phyloP scores from a whole-genome alignment of 2,113 vertebrate species.

The Ia io region DNA sequence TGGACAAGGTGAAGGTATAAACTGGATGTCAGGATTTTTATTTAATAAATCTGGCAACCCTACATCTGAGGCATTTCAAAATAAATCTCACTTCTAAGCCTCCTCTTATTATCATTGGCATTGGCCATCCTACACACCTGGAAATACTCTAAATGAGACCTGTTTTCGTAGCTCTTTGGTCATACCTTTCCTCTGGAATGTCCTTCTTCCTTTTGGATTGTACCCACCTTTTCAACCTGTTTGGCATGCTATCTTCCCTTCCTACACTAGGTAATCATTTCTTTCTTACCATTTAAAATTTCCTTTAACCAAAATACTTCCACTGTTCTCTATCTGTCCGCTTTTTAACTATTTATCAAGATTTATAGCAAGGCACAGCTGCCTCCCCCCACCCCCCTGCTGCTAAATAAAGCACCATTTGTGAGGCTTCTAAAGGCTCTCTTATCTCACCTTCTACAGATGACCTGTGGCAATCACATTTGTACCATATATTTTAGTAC shows the following conservation, averaged over 20 bases:
- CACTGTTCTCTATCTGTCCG: not conserved
- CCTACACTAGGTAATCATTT: not conserved
- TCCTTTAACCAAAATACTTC: not conserved
- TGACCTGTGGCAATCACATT: not conserved
- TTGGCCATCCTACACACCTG: not conserved
- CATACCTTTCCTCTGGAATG: not conserved
- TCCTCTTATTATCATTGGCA: not conserved
- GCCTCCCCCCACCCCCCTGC: too few relatives aligned
- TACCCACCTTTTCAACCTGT: not conserved
- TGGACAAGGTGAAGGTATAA: not conserved
- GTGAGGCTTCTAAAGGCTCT: not conserved
- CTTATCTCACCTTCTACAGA: not conserved
- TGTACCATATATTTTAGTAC: not conserved
- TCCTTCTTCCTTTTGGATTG: not conserved
- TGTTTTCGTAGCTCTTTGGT: not conserved
- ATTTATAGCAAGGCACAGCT: not conserved
- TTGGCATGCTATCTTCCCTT: not conserved
- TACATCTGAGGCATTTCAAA: not conserved
- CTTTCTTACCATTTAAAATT: not conserved
- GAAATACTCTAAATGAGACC: not conserved
- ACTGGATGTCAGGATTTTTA: not conserved
- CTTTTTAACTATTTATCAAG: not conserved
- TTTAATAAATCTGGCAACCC: not conserved
- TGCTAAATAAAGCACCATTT: too few relatives aligned
- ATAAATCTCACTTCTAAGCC: not conserved